Evolutionary conservation across 2,797 vertebrate species (phyloP).

Genomic region (Centroberyx gerrardi): DNA sequence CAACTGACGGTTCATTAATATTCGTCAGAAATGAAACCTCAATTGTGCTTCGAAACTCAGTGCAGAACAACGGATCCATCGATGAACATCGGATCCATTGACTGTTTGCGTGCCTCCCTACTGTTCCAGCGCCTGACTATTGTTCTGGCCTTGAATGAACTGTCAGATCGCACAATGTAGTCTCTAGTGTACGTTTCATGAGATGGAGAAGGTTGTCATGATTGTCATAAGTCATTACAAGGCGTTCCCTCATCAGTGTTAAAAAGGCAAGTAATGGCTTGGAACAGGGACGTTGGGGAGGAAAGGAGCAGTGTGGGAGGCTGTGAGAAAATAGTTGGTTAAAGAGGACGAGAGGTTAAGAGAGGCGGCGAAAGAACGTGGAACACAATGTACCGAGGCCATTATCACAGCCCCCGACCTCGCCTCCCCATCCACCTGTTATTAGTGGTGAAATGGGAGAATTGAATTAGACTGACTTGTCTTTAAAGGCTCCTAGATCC

Average conservation of each 20-base stretch:
- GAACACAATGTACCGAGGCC: conserved; percentile 37
- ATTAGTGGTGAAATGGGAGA: conserved; percentile 55
- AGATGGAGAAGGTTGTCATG: conserved; percentile 45
- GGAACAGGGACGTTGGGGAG: not conserved
- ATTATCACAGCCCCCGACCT: conserved; percentile 46
- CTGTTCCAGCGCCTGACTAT: conserved; percentile 27
- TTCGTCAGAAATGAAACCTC: conserved; percentile 29
- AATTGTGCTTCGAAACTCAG: conserved; percentile 16
- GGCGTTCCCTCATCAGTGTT: conserved; percentile 15
- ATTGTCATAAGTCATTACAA: conserved; percentile 40
- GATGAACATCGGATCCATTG: conserved; percentile 18
- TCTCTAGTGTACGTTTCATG: conserved; percentile 34
- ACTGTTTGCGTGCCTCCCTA: conserved; percentile 5
- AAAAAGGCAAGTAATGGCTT: conserved; percentile 11
- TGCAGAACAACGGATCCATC: conserved; percentile 24
- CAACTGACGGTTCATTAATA: conserved; percentile 61
- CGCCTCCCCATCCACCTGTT: conserved; percentile 45
- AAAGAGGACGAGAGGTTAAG: conserved; percentile 49
- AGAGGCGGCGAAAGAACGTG: conserved; percentile 39
- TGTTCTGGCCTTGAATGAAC: conserved; percentile 62
- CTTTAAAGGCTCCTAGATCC: conserved; percentile 65
- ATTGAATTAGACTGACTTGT: conserved; percentile 71
- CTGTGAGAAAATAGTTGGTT: conserved; percentile 16
- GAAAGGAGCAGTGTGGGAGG: conserved; percentile 9
- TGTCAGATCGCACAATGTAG: conserved; percentile 51